Evolutionary conservation across 2,797 vertebrate genomes (phyloP), one percentile per base, ranked within the genome.

Genomic region (Tokudaia muenninki): DNA sequence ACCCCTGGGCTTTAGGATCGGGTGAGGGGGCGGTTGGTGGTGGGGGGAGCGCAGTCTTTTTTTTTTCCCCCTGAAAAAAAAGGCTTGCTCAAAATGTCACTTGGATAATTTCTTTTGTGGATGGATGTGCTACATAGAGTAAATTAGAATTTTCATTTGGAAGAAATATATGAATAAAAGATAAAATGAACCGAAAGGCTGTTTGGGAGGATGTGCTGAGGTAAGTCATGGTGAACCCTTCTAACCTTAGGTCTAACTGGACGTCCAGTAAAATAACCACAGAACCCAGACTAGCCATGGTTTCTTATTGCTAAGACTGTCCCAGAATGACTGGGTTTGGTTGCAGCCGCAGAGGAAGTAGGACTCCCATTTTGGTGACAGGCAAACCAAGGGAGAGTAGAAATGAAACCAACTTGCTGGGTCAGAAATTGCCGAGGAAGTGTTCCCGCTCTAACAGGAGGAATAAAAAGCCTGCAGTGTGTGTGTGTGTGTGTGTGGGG

Each of bases 401-500:
- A 67, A 90, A 92, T 13, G 13, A 82, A 65, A 34, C 55, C n/a
- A 26, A 6, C 0, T 1, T 31, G 16, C 52, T 52, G 44, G 34
- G 75, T 87, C 79, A 90, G 77, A 95, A 90, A 87, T 81, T 87
- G 83, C 50, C 19, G 13, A 95, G 94, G 91, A 97, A 93, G 86
- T 41, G 89, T 95, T 81, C 87, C 89, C 67, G 92, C n/a, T 3
- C 59, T 84, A 80, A 70, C 61, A 34, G 26, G 92, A 97, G 96
- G 95, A 98, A 97, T 97, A 83, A 97, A 98, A 96, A 90, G 65
- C 82, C 82, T 16, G 41, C 70, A 75, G 94, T 92, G 65, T 63
- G 61, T 63, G 61, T 63, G 61, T 63, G 59, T 59, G 57, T 59
- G 57, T 59, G 97, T 97, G 97, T 96, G 97, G 96, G 96, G 77